These are phyloP conservation scores for Pangasius sanitwongsei DNA, from an alignment of 2,797 vertebrate genomes.

Conservation along the genomic window DNA sequence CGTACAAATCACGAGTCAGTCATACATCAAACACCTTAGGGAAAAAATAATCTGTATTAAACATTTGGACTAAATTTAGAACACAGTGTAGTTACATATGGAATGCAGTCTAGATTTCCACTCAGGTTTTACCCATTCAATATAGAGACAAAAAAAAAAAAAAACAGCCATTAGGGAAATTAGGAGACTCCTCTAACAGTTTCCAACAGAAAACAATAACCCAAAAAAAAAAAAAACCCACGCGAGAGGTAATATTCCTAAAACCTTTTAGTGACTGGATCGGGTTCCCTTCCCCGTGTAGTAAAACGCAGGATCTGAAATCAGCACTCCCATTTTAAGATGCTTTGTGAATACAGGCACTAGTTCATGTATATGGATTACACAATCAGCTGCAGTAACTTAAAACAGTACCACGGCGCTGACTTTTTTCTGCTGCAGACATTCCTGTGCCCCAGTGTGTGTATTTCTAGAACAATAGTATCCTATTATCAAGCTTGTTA, in stretches of 20 bases:
- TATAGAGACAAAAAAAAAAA: background rate
- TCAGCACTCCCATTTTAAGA: background rate
- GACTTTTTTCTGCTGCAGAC: background rate
- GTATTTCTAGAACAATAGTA: constrained; percentile 19
- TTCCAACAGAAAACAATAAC: background rate
- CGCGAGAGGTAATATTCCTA: background rate
- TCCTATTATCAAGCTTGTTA: constrained; percentile 27
- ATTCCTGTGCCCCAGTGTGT: constrained; percentile 2
- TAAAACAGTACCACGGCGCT: background rate
- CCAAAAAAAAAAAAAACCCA: background rate
- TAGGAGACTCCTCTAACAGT: background rate
- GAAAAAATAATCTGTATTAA: constrained; percentile 66
- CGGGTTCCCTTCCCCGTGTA: background rate
- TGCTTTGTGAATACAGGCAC: background rate
- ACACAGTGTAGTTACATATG: background rate
- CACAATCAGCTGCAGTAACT: background rate
- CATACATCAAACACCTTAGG: constrained; percentile 16
- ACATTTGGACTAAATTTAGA: constrained; percentile 1
- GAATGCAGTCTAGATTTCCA: background rate
- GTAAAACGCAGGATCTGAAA: background rate
- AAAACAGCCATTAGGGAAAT: background rate
- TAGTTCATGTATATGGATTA: background rate
- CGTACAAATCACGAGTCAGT: background rate
- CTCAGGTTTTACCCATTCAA: background rate
- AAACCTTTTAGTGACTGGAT: background rate